Evolutionary conservation across 30 jellyfish, hydroid and myxozoan genomes (phyloP).

Genomic region (Hydractinia symbiolongicarpus): DNA sequence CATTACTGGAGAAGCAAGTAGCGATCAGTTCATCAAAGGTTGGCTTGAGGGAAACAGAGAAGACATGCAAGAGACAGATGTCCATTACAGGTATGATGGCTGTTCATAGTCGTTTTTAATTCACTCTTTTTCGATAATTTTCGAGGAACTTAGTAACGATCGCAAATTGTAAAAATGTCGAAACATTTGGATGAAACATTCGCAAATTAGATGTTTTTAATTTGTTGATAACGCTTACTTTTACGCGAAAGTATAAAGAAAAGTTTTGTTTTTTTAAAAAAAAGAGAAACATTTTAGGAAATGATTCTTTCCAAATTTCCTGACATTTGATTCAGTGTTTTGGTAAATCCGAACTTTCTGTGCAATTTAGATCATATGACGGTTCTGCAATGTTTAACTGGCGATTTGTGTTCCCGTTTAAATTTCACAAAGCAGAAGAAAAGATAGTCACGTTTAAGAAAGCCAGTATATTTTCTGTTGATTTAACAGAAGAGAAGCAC

Average conservation of each 20-base stretch:
- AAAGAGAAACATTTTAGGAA: no score
- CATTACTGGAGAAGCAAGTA: constrained; percentile 88
- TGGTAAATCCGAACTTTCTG: no score
- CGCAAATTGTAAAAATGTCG: no score
- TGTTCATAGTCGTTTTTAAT: background rate
- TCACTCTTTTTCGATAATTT: no score
- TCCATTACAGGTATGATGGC: constrained; percentile 61
- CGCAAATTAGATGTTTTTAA: no score
- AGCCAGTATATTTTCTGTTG: constrained; percentile 83
- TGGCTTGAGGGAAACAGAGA: constrained; percentile 94
- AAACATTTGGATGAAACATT: no score
- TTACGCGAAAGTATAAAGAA: no score
- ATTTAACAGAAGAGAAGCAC: constrained; percentile 81
- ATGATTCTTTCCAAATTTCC: no score
- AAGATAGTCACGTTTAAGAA: constrained; percentile 46
- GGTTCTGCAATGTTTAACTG: constrained; percentile 58
- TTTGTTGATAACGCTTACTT: no score
- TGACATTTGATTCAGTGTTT: no score
- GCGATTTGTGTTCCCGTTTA: constrained; percentile 44
- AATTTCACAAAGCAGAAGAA: constrained; percentile 50
- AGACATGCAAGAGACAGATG: constrained; percentile 92
- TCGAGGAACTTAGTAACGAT: no score
- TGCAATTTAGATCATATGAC: constrained; percentile 27
- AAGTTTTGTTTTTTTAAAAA: no score
- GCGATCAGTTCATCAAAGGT: constrained; percentile 93